Evolutionary conservation across 2,888 invertebrate species (phyloP), one percentile per base, ranked within the genome.

Genomic region (Drosophila sordidula): DNA sequence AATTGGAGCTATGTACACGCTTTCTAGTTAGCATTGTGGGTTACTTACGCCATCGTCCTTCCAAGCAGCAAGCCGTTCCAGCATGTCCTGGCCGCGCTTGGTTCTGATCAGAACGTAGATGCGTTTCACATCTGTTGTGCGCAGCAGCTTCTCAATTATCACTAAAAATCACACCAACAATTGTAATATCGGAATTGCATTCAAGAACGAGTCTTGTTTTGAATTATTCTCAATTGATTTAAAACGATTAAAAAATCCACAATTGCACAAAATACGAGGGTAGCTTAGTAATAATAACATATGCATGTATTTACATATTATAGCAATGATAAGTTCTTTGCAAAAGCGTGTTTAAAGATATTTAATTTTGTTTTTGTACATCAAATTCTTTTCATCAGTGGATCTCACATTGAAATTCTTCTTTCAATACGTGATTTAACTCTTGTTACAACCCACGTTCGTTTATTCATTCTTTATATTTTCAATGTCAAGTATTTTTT

Each of bases 41-140:
- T 22, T 49, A 80, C 88, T 93, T 89, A 95, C 94, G 25, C 94
- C 93, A 78, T 95, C 95, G 12, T 95, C 94, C 74, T 96, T 95
- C 14, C 96, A 93, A 75, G 95, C 94, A 11, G 95, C 95, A 50
- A 95, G 91, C 59, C 96, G 93, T 0, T 95, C 93, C 75, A 94
- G 93, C 42, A 95, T 93, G 75, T 95, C 94, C 88, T 95, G 95
- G 0, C 93, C 95, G 90, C 93, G 94, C 87, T 95, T 95, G 32
- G 92, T 89, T 49, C 95, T 91, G 18, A 95, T 92, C 41, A 95
- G 90, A 26, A 95, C 80, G 80, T 94, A 95, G 66, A 95, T 92
- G 12, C 93, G 92, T 32, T 93, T 92, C 5, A 94, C 84, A 39
- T 94, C 93, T 42, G 94, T 95, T 14, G 93, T 92, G 49, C 95